Percentiles rank a stretch among this genome's conserved stretches.
Evolutionary conservation across 2,888 invertebrate genomes (phyloP).

Genomic region (Ariolimax columbianus): DNA sequence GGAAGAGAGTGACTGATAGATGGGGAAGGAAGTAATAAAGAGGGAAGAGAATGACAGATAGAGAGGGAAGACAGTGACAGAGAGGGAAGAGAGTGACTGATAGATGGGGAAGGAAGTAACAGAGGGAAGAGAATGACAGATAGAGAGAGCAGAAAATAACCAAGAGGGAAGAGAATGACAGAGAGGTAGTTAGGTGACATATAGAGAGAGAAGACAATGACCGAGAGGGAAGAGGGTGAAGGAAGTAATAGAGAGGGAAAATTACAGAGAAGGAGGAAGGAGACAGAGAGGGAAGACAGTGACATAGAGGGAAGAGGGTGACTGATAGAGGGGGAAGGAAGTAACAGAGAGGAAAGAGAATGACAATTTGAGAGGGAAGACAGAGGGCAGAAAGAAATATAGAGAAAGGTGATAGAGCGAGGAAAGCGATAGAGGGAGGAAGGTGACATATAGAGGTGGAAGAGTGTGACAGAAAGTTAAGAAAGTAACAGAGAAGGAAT

Average conservation of each 20-base stretch:
- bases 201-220: too few relatives aligned
- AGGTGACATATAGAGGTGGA: too few relatives aligned
- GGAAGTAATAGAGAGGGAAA: neutral
- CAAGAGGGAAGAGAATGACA: too few relatives aligned
- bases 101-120: neutral
- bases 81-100: neutral
- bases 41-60: neutral
- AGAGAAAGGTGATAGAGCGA: too few relatives aligned
- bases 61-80: neutral
- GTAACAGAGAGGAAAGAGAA: neutral
- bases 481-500: too few relatives aligned
- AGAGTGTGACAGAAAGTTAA: too few relatives aligned
- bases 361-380: neutral
- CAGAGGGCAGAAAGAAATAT: slow-evolving; percentile 26
- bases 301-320: neutral
- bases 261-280: neutral
- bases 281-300: slow-evolving; percentile 1
- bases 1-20: neutral
- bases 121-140: neutral
- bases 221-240: neutral
- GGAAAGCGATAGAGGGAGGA: too few relatives aligned
- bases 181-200: too few relatives aligned
- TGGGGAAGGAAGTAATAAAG: neutral
- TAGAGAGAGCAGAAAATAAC: too few relatives aligned
- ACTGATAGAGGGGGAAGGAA: neutral